Base-by-base conservation (phyloP, 2,113 vertebrate genomes). In the Lasiurus borealis region DNA sequence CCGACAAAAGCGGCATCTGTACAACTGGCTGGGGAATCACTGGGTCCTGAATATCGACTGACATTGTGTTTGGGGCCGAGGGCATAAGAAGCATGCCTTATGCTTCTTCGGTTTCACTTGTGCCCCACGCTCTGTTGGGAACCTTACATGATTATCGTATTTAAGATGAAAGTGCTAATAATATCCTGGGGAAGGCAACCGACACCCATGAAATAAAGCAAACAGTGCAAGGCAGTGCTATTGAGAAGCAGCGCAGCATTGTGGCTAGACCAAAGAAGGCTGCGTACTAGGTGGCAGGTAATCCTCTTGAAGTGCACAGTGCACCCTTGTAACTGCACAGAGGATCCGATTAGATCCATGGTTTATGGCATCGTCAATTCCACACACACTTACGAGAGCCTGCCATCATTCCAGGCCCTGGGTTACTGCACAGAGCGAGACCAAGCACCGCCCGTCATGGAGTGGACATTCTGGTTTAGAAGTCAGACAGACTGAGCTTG, bases 141-240 rank as follows among this genome's bases (percentile, higher is more conserved):
- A 68, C 10, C 36, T 18, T 76, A 64, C 46, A 1, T 27, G 80
- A 29, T 62, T 59, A 34, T 66, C 68, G 81, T 31, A 66, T n/a
- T 44, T 66, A 57, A 78, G 88, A 83, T 57, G 23, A 75, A 48
- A 16, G 64, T 48, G 44, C 31, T 50, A 27, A 44, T 85, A 34
- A 73, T 25, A 73, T 91, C 68, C 27, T 2, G 5, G 57, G 82
- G n/a, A 95, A 72, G 21, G 40, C 68, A 77, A 46, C 27, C 68
- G 27, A 23, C 84, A 48, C 6, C 76, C 27, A 5, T 52, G 85
- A 86, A 40, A 69, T 75, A 71, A 64, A 89, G 91, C 52, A n/a
- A n/a, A 62, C 29, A 4, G 23, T 48, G 36, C 7, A 23, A 88
- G 71, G n/a, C 69, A 3, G 19, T 71, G 62, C 86, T 72, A 18